phyloP scores from a whole-genome alignment of 2,797 vertebrate species.

The Pampus argenteus region DNA sequence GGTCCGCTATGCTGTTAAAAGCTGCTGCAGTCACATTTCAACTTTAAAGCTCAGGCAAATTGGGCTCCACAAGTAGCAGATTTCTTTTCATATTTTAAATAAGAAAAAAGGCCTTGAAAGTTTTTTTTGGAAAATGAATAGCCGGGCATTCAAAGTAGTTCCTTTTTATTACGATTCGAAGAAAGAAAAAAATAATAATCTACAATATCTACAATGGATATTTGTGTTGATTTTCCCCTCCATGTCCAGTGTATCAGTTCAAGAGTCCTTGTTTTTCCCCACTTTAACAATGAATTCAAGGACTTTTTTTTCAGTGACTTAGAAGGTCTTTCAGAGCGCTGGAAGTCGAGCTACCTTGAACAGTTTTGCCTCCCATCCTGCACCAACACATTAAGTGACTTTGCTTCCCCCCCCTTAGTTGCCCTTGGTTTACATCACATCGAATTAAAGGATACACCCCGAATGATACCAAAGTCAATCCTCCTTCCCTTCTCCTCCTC shows the following conservation, averaged over 20 bases:
- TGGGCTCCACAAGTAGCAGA: not conserved
- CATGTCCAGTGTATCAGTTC: not conserved
- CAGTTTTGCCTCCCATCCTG: slow-evolving; percentile 15
- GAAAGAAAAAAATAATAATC: slow-evolving; percentile 8
- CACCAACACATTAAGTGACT: slow-evolving; percentile 43
- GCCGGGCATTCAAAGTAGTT: not conserved
- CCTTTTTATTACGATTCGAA: not conserved
- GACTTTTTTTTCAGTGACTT: slow-evolving; percentile 32
- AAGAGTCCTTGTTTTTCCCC: not conserved
- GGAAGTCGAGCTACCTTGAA: slow-evolving; percentile 18
- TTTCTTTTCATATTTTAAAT: slow-evolving; percentile 21
- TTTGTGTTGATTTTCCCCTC: not conserved
- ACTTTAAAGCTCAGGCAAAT: not conserved
- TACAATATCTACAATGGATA: not conserved
- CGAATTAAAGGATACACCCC: slow-evolving; percentile 68
- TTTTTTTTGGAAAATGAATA: slow-evolving; percentile 20
- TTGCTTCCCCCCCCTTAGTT: slow-evolving; percentile 56
- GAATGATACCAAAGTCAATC: slow-evolving; percentile 69
- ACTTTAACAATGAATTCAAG: slow-evolving; percentile 20
- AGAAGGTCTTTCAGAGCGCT: slow-evolving; percentile 24
- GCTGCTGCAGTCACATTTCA: slow-evolving; percentile 8
- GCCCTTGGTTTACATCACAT: slow-evolving; percentile 77
- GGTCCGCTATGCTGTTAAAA: slow-evolving; percentile 3
- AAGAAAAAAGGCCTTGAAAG: slow-evolving; percentile 34
- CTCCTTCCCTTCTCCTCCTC: slow-evolving; percentile 59